Evolutionary conservation across 2,797 vertebrate genomes (phyloP).

Genomic region (Zalophus californianus): DNA sequence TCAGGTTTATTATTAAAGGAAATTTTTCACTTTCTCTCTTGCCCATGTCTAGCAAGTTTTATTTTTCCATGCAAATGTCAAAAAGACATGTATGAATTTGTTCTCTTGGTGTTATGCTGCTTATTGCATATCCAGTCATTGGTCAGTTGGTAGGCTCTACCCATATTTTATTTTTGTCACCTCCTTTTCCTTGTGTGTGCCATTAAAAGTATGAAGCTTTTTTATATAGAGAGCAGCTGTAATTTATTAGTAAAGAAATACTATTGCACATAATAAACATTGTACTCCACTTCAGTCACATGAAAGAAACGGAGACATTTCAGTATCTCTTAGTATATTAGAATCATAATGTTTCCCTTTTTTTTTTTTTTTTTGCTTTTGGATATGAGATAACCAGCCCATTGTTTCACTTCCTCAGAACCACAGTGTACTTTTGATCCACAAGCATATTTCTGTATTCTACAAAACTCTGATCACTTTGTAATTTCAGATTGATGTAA

Average conservation of each 20-base stretch:
- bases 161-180: neutral
- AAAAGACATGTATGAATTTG: neutral
- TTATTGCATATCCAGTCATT: no score
- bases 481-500: neutral
- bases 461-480: neutral
- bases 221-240: neutral
- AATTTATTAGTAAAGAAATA: neutral
- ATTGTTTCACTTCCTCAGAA: neutral
- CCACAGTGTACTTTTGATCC: neutral
- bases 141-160: neutral
- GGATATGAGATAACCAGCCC: neutral
- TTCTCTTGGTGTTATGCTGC: neutral
- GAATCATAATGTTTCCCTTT: neutral
- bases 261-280: neutral
- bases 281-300: no score
- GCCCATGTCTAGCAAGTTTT: neutral
- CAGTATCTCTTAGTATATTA: neutral
- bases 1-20: neutral
- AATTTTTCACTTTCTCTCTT: neutral
- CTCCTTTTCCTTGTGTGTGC: neutral
- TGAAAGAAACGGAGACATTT: neutral
- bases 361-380: neutral
- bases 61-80: neutral
- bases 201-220: neutral
- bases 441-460: neutral